A percentile compares a stretch with the other conserved stretches of the same genome.
These are phyloP conservation scores for Microctenopoma lineatum DNA, from an alignment of 2,797 vertebrate species.

Conservation along the genomic window DNA sequence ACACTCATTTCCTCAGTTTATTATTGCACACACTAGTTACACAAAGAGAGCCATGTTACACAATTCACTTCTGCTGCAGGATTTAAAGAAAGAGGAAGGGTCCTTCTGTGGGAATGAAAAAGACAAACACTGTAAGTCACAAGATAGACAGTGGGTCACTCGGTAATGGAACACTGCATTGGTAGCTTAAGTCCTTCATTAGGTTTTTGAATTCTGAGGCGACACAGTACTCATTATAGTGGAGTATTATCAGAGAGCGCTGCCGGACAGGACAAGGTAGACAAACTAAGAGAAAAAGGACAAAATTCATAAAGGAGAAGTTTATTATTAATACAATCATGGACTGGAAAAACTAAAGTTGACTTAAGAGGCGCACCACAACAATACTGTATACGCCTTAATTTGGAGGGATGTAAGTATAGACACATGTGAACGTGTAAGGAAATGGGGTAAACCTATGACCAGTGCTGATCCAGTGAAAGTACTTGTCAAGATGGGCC, in stretches of 20 bases:
- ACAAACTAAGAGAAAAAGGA: background rate
- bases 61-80: constrained; percentile 68
- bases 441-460: constrained; percentile 17
- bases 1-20: constrained; percentile 78
- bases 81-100: constrained; percentile 64
- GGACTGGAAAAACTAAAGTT: background rate
- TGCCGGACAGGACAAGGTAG: background rate
- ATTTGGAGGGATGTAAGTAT: background rate
- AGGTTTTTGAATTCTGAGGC: constrained; percentile 15
- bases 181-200: constrained; percentile 39
- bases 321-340: background rate
- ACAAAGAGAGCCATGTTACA: constrained; percentile 74
- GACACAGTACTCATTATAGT: background rate
- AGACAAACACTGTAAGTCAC: constrained; percentile 55
- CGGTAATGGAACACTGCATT: constrained; percentile 38
- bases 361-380: background rate
- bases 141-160: constrained; percentile 22
- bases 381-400: background rate
- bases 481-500: constrained; percentile 8
- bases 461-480: constrained; percentile 11
- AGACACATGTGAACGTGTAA: constrained; percentile 6
- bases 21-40: constrained; percentile 75
- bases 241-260: constrained; percentile 1
- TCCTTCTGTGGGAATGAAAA: constrained; percentile 63
- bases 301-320: background rate